Evolutionary conservation across 1,140 invertebrate genomes (phyloP).

Genomic region (Conus ventricosus): DNA sequence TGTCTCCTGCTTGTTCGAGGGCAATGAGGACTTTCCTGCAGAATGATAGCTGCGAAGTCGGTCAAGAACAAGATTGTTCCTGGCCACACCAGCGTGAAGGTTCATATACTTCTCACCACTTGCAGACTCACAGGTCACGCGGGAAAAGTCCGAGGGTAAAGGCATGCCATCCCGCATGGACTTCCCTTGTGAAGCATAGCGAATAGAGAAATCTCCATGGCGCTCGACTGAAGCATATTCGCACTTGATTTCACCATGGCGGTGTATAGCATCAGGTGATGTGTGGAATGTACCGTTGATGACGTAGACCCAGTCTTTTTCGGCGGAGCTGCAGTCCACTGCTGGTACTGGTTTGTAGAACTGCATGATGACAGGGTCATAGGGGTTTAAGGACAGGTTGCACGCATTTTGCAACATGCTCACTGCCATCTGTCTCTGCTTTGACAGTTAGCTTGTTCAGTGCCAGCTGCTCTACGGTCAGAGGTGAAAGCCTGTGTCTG

Average conservation of each 20-base stretch:
- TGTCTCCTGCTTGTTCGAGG: neutral
- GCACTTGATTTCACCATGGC: conserved; percentile 59
- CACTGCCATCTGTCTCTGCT: neutral
- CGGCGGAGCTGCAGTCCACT: conserved; percentile 79
- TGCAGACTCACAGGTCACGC: conserved; percentile 51
- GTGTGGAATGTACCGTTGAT: conserved; percentile 51
- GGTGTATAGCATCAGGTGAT: conserved; percentile 19
- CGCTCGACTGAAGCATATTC: conserved; percentile 48
- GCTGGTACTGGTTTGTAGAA: conserved; percentile 79
- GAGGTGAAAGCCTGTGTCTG: neutral
- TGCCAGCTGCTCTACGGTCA: neutral
- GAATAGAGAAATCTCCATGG: conserved; percentile 34
- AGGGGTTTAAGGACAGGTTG: conserved; percentile 81
- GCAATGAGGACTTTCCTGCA: neutral
- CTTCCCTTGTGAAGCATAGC: conserved; percentile 32
- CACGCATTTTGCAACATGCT: conserved; percentile 76
- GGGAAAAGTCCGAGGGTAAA: conserved; percentile 56
- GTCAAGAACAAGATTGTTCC: conserved; percentile 29
- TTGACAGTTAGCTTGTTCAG: neutral
- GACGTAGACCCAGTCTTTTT: conserved; percentile 54
- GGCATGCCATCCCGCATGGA: conserved; percentile 49
- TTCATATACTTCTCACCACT: conserved; percentile 57
- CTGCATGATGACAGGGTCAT: conserved; percentile 81
- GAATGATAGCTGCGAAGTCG: neutral
- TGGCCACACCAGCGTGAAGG: conserved; percentile 60